Conservation (phyloP, 2,797 vertebrate genomes). For the Hafferia zeledoni region DNA sequence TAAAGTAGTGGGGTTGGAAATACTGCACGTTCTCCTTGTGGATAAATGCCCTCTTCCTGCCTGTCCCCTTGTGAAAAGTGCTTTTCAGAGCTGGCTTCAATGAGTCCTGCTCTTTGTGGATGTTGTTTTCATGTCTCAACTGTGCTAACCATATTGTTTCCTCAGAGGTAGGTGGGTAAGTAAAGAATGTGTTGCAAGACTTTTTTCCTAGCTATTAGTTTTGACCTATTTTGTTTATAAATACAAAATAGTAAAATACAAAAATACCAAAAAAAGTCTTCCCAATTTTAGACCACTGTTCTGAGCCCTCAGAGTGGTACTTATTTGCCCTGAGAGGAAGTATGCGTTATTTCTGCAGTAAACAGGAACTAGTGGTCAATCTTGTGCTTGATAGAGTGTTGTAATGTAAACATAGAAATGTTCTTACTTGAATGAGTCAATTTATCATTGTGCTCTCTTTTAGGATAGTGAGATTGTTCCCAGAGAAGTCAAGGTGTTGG, state of each 20-base stretch:
- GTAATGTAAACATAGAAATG: not conserved
- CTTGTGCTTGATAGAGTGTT: not conserved
- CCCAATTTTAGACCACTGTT: not conserved
- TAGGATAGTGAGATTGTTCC: not conserved
- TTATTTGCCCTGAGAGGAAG: not conserved
- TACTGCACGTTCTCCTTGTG: not conserved
- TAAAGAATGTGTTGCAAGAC: not conserved
- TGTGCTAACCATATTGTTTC: not conserved
- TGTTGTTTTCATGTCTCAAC: not conserved
- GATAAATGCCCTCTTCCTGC: not conserved
- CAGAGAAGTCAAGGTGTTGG: not conserved
- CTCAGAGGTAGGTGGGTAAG: not conserved
- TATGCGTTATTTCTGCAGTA: not conserved
- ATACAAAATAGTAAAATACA: too few relatives aligned
- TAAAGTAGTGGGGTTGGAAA: not conserved
- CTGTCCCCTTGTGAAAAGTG: not conserved
- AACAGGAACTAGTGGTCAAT: not conserved
- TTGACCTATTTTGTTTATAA: conserved; percentile 3
- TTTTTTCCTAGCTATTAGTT: not conserved
- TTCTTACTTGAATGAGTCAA: not conserved
- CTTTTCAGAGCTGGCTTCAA: not conserved
- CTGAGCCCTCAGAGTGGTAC: not conserved
- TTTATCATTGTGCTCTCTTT: not conserved
- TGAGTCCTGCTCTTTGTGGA: not conserved
- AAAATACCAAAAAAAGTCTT: not conserved